phyloP scores from a whole-genome alignment of 92 coral and sea anemone species.

The Palythoa heliodiscus region DNA sequence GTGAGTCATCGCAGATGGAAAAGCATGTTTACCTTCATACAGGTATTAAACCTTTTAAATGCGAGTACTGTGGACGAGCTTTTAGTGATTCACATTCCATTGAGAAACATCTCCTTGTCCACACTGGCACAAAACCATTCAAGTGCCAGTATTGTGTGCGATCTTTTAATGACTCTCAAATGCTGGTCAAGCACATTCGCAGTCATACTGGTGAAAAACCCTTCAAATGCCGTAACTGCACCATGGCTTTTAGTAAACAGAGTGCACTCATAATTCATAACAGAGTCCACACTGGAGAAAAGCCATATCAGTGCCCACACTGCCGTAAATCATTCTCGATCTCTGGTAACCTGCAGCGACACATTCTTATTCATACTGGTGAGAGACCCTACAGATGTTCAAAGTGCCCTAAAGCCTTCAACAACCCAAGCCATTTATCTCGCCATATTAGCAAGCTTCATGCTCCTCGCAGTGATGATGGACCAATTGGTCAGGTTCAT shows the following conservation, averaged over 20 bases:
- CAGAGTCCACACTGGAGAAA: slow-evolving; percentile 95
- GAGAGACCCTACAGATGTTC: slow-evolving; percentile 93
- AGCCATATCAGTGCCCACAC: slow-evolving; percentile 89
- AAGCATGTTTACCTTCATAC: slow-evolving; percentile 89
- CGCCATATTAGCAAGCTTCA: slow-evolving; percentile 92
- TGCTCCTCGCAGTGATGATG: slow-evolving; percentile 64
- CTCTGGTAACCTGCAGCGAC: slow-evolving; percentile 93
- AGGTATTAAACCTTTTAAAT: slow-evolving; percentile 91
- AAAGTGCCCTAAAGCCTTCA: slow-evolving; percentile 90
- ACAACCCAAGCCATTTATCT: slow-evolving; percentile 94
- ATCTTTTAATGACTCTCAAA: slow-evolving; percentile 87
- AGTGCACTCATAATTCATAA: slow-evolving; percentile 93
- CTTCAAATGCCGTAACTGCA: slow-evolving; percentile 91
- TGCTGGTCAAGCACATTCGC: slow-evolving; percentile 92
- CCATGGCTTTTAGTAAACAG: slow-evolving; percentile 95
- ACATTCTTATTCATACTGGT: slow-evolving; percentile 91
- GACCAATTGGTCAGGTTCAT: slow-evolving; percentile 31
- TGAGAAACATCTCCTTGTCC: slow-evolving; percentile 82
- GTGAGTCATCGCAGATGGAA: slow-evolving; percentile 81
- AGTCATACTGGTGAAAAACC: slow-evolving; percentile 98
- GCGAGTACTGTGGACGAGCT: slow-evolving; percentile 90
- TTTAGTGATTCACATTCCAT: slow-evolving; percentile 92
- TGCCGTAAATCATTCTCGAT: slow-evolving; percentile 92
- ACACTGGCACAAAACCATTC: slow-evolving; percentile 81
- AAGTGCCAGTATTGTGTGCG: slow-evolving; percentile 92